phyloP scores from a whole-genome alignment of 1,140 invertebrate species.

The Anoplolepis gracilipes region DNA sequence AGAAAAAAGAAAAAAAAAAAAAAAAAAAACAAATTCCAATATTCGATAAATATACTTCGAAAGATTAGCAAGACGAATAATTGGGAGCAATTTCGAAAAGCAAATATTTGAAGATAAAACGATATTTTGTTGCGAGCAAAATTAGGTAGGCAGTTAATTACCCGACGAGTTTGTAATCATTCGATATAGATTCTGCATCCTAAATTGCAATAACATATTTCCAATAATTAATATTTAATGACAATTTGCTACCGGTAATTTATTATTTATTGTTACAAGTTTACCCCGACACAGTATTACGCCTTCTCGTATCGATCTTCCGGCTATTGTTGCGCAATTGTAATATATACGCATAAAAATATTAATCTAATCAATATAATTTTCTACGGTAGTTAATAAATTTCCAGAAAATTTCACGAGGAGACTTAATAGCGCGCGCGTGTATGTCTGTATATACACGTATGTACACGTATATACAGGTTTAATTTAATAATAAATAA shows the following conservation, averaged over 20 bases:
- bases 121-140: slow-evolving; percentile 27
- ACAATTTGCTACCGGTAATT: slow-evolving; percentile 57
- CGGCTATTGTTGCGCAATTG: slow-evolving; percentile 12
- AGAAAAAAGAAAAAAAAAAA: background rate
- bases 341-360: slow-evolving; percentile 7
- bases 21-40: background rate
- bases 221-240: slow-evolving; percentile 63
- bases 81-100: slow-evolving; percentile 11
- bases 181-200: slow-evolving; percentile 48
- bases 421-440: background rate
- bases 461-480: no score
- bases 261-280: slow-evolving; percentile 60
- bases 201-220: slow-evolving; percentile 63
- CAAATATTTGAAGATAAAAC: slow-evolving; percentile 24
- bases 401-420: slow-evolving; percentile 32
- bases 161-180: slow-evolving; percentile 54
- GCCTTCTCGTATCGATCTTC: slow-evolving; percentile 49
- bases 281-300: slow-evolving; percentile 37
- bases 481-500: background rate
- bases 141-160: slow-evolving; percentile 55
- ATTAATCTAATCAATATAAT: slow-evolving; percentile 36
- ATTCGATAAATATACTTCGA: background rate
- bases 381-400: slow-evolving; percentile 20
- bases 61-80: background rate
- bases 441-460: no score